Evolutionary conservation across 2,113 vertebrate species (phyloP), one percentile per base, ranked within the genome.

Genomic region (Brachyistius frenatus): DNA sequence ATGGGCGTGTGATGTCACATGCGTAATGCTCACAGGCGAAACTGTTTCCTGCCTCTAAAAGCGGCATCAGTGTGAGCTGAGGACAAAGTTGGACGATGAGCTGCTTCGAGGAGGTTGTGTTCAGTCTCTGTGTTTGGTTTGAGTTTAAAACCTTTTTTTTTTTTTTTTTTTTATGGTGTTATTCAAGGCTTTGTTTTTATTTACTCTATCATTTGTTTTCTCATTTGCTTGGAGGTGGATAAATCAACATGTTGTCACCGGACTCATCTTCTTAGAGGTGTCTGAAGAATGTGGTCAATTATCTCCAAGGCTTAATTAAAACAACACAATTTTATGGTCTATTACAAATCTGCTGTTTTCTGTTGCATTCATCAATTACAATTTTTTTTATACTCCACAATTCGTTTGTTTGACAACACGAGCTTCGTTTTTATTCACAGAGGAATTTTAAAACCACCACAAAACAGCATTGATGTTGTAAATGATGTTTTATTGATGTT

Each of bases 1-100:
- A 85, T 90, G 92, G 90, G 86, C 68, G 85, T 83, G 85, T 91
- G 90, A 92, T 92, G 92, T 93, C 91, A 92, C 82, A 76, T 69
- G 76, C 82, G 62, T 70, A 57, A 47, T 31, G 44, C 49, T 16
- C 66, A 66, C 65, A 9, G 33, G 39, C 67, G 81, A 7, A 54
- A 53, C 66, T 41, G 80, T 84, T 92, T 83, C 87, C 82, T 91
- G 90, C 61, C 78, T 86, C 70, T 65, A 78, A 88, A 90, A 70
- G 79, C 74, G 31, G 66, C 63, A 58, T 15, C 63, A 61, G 76
- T 56, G 86, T 66, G 68, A 7, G 71, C 64, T 69, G 41, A 63
- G 70, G 69, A 69, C 46, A 60, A 54, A 57, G 58, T 5, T 65
- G 1, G 55, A 58, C 30, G 33, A 60, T 35, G 23, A 23, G 66